Evolutionary conservation across 53 echinoderm and acorn worm species (phyloP).

Genomic region (Apostichopus leukothele): DNA sequence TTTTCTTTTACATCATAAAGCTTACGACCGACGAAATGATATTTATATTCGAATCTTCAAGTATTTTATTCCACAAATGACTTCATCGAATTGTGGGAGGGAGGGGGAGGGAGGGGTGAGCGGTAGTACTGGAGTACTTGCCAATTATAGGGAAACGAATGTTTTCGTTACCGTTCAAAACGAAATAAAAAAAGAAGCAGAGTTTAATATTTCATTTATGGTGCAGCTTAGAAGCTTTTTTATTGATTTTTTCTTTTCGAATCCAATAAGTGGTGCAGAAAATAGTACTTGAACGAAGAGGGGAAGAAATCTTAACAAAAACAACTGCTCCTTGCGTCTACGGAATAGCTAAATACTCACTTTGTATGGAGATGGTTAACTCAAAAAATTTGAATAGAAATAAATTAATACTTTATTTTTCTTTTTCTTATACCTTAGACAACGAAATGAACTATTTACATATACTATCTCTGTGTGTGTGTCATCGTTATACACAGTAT

Average conservation of each 20-base stretch:
- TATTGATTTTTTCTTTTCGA: not conserved
- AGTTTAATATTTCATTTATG: not conserved
- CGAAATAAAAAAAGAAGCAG: not conserved
- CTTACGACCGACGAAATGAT: no score
- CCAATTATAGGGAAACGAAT: no score
- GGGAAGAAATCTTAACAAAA: conserved; percentile 1
- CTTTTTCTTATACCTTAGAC: conserved; percentile 6
- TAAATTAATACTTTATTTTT: conserved; percentile 14
- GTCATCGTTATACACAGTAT: not conserved
- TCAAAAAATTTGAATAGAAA: conserved; percentile 3
- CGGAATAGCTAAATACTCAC: conserved; percentile 9
- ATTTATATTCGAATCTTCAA: no score
- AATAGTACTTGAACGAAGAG: conserved; percentile 35
- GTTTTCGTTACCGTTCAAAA: not conserved
- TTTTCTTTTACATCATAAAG: no score
- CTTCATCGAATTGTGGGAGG: no score
- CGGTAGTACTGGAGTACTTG: no score
- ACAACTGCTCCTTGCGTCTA: conserved; percentile 24
- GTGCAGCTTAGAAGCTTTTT: conserved; percentile 32
- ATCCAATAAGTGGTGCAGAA: conserved; percentile 40
- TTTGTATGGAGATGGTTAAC: not conserved
- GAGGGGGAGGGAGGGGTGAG: no score
- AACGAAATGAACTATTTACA: conserved; percentile 7
- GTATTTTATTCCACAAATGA: no score
- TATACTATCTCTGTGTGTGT: not conserved